Percentiles rank a stretch among this genome's conserved stretches.
Conservation (phyloP, 2,888 invertebrate genomes). For the Charanyca ferruginea region DNA sequence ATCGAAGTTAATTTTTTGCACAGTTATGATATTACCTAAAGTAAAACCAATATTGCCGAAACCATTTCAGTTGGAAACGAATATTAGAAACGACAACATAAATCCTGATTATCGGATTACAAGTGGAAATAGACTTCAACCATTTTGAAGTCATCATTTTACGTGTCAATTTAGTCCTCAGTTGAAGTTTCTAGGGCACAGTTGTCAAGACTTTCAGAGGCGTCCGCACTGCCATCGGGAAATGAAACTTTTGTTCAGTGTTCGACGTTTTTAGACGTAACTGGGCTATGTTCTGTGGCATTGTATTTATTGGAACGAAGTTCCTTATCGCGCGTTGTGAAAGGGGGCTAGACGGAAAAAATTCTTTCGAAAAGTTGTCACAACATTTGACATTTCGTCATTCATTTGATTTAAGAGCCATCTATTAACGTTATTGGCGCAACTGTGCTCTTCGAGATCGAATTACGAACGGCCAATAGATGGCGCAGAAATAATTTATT, state of each 20-base stretch:
- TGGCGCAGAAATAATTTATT: no score
- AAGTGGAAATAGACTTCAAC: constrained; percentile 11
- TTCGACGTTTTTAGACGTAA: constrained; percentile 31
- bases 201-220: constrained; percentile 22
- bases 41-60: neutral
- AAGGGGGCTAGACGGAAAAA: no score
- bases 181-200: constrained; percentile 44
- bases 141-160: constrained; percentile 11
- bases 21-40: neutral
- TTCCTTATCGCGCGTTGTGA: no score
- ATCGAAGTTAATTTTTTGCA: no score
- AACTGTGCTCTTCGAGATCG: no score
- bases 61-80: neutral
- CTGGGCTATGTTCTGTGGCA: constrained; percentile 4
- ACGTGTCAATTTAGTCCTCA: constrained; percentile 19
- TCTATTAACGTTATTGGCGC: no score
- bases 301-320: no score
- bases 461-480: no score
- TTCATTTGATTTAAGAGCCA: no score
- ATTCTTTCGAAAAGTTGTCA: no score
- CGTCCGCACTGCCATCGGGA: constrained; percentile 19
- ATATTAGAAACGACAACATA: neutral
- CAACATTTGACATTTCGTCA: no score
- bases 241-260: constrained; percentile 36
- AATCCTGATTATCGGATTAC: neutral